Conservation (phyloP, 2,888 invertebrate genomes). For the Ichneumon xanthorius region DNA sequence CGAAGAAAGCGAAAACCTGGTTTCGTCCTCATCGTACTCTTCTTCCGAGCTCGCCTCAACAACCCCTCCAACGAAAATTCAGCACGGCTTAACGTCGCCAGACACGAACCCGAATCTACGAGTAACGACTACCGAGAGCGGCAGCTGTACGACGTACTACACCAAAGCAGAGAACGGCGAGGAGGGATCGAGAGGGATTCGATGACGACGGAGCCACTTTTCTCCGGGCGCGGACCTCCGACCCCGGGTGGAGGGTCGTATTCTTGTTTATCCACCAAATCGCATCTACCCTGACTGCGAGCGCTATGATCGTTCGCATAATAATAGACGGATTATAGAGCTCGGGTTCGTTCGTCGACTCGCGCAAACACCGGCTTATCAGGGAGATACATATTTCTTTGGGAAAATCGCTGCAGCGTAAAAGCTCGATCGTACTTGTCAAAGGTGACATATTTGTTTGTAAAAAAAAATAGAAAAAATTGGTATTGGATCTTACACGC, state of each 20-base stretch:
- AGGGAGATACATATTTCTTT: not conserved
- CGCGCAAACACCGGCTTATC: not conserved
- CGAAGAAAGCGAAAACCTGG: slow-evolving; percentile 1
- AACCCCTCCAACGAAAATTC: slow-evolving; percentile 12
- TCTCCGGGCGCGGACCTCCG: slow-evolving; percentile 14
- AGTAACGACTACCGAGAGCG: slow-evolving; percentile 16
- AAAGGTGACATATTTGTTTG: not conserved
- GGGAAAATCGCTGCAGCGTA: not conserved
- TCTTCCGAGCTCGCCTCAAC: slow-evolving; percentile 15
- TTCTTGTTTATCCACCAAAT: slow-evolving; percentile 56
- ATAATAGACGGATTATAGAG: slow-evolving; percentile 44
- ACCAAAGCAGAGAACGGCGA: slow-evolving; percentile 43
- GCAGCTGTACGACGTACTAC: slow-evolving; percentile 28
- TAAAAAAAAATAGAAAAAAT: not conserved
- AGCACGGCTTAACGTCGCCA: slow-evolving; percentile 46
- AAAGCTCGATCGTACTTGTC: not conserved
- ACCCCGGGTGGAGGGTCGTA: slow-evolving; percentile 12
- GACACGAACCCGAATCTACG: slow-evolving; percentile 60
- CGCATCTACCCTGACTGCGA: slow-evolving; percentile 27
- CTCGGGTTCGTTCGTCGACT: not conserved
- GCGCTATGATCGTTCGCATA: slow-evolving; percentile 27
- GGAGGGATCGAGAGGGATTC: slow-evolving; percentile 32
- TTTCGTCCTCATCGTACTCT: not conserved
- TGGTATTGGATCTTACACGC: not conserved
- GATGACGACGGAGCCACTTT: slow-evolving; percentile 26